Base-by-base conservation (phyloP, 2,888 invertebrate species). In the Megamerina dolium region DNA sequence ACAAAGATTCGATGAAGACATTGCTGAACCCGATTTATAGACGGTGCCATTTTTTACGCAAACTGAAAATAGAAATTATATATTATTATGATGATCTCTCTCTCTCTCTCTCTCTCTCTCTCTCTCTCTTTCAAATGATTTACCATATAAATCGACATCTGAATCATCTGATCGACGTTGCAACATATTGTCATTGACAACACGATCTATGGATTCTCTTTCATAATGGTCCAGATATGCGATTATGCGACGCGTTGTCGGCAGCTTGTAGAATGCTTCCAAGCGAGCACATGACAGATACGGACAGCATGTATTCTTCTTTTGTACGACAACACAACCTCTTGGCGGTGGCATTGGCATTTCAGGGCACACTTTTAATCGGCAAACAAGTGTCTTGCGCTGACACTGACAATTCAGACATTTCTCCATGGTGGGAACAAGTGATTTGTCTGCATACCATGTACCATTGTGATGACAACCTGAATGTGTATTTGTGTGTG, bases 341-440 rank as follows among this genome's bases (percentile, higher is more conserved):
- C 77, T 73, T 4, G 87, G 86, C 47, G 85, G 83, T 20, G 85
- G 84, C 64, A 82, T 81, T 10, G 86, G 85, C 62, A 85, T 76
- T 55, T 80, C 68, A 5, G 83, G 82, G 64, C 90, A 90, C 9
- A 88, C 80, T 51, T 85, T 77, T 46, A 88, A 75, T 39, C 85
- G 80, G 68, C 90, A 91, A 20, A 85, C 75, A 39, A 89, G 74
- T 32, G 83, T 81, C 49, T 84, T 83, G 39, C 77, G 77, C 34
- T 73, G 76, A 70, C 90, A 90, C 52, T 79, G 78, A 70, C 90
- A 90, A 56, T 78, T 80, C 44, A 90, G 74, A 64, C 90, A 91
- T 20, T 86, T 82, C 67, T 87, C 86, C 41, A 77, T 75, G 43
- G 86, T 83, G 47, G 74, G 68, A 54, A 87, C 85, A 46, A 78